Evolutionary conservation across 1,140 invertebrate genomes (phyloP).

Genomic region (Bombus confusus): DNA sequence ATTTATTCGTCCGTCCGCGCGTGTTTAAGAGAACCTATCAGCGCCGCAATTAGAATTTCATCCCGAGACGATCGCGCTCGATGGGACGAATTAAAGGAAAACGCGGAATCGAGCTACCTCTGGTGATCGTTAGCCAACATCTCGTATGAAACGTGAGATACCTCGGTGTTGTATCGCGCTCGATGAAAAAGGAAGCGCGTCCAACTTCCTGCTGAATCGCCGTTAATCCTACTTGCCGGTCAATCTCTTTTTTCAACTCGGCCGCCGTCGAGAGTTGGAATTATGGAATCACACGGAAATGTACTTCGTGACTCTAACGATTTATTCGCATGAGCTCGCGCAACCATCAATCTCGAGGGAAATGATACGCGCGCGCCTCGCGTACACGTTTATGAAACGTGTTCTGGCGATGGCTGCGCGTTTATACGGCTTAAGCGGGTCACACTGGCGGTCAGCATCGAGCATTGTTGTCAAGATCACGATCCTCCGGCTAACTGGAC

Average conservation of each 20-base stretch:
- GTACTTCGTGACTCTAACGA: slow-evolving; percentile 1
- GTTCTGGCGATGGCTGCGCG: background rate
- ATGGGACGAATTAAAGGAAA: background rate
- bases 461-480: slow-evolving; percentile 3
- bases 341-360: background rate
- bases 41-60: slow-evolving; percentile 1
- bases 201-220: slow-evolving; percentile 13
- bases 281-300: slow-evolving; percentile 15
- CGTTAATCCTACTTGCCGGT: slow-evolving; percentile 15
- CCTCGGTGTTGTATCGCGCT: background rate
- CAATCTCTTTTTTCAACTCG: background rate
- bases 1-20: background rate
- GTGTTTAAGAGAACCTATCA: background rate
- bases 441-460: background rate
- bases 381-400: background rate
- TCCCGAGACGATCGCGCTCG: background rate
- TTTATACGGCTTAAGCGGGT: background rate
- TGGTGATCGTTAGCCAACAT: background rate
- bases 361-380: background rate
- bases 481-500: background rate
- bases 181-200: background rate
- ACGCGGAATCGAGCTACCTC: background rate
- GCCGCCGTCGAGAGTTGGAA: background rate
- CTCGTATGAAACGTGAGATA: slow-evolving; percentile 11
- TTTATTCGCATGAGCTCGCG: background rate